Evolutionary conservation across 2,888 invertebrate genomes (phyloP), one percentile per base, ranked within the genome.

Genomic region (Cantharis nigra): DNA sequence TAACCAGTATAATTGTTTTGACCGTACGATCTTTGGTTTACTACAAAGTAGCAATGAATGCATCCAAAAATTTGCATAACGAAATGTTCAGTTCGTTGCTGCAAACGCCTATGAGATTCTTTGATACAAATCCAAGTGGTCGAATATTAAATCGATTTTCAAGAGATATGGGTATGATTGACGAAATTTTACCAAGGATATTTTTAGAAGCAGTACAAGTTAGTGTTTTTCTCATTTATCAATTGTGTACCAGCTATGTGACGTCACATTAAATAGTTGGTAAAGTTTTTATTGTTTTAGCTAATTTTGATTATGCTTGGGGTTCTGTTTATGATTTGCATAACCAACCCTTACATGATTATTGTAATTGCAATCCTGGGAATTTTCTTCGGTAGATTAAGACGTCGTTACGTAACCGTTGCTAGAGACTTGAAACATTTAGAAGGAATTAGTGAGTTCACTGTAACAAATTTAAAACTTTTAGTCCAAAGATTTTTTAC

Each of bases 121-220:
- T 97, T 86, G 95, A 97, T 83, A 92, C 90, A 0, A 97, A 97
- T 89, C 94, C 97, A 0, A 93, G 94, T 78, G 95, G 95, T 91
- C 88, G 87, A 77, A 92, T 95, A 81, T 87, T 95, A 33, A 95
- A 95, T 87, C 89, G 95, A 70, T 95, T 95, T 86, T 93, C 95
- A 0, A 95, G 94, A 86, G 95, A 95, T 84, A 91, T 93, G 84
- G 94, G 91, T 0, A 88, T 90, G 0, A 90, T 92, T 83, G 92
- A 92, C 84, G 92, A 92, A 80, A 81, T 90, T 9, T 83, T 92
- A 13, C 92, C 92, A 0, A 88, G 86, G 76, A 88, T 89, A 3
- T 88, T 91, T 83, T 88, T 92, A 82, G 92, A 92, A 86, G 88
- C 89, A 0, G 78, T 90, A 16, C 91, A 92, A 86, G 89, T 91